Evolutionary conservation across 2,888 invertebrate genomes (phyloP).

Genomic region (Ischnura elegans): DNA sequence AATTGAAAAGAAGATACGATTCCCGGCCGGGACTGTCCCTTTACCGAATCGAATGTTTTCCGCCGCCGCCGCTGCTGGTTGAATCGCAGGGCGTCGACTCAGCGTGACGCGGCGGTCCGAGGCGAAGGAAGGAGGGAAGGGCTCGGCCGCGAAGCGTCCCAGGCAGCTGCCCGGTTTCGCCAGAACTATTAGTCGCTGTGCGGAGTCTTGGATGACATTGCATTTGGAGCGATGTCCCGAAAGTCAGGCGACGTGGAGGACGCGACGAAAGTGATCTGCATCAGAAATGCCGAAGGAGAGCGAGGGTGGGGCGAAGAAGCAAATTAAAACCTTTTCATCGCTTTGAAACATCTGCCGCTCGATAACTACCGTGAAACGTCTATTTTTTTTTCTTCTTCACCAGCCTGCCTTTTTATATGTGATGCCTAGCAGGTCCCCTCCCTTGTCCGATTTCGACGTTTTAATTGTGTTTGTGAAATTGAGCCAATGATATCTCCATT

Average conservation of each 20-base stretch:
- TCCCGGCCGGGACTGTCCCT: too few species aligned
- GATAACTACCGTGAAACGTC: not conserved
- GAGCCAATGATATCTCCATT: not conserved
- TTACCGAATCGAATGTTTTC: conserved; percentile 47
- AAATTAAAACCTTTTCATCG: conserved; percentile 24
- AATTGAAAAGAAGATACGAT: not conserved
- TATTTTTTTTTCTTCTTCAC: not conserved
- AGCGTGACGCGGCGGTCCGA: conserved; percentile 47
- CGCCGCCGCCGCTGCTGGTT: not conserved
- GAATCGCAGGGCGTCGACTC: conserved; percentile 30
- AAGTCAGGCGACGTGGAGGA: not conserved
- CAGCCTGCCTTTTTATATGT: too few species aligned
- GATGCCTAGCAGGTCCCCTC: not conserved
- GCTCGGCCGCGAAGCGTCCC: too few species aligned
- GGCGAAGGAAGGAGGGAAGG: too few species aligned
- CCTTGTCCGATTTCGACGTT: not conserved
- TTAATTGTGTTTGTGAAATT: not conserved
- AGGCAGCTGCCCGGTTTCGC: not conserved
- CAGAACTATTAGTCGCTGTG: too few species aligned
- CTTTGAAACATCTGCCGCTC: not conserved
- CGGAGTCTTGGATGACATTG: conserved; percentile 35
- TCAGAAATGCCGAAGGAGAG: not conserved
- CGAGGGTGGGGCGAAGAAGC: not conserved
- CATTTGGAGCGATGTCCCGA: conserved; percentile 40
- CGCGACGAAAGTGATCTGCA: not conserved